Conservation (phyloP, 1,140 invertebrate genomes). For the Pseudomyrmex gracilis region DNA sequence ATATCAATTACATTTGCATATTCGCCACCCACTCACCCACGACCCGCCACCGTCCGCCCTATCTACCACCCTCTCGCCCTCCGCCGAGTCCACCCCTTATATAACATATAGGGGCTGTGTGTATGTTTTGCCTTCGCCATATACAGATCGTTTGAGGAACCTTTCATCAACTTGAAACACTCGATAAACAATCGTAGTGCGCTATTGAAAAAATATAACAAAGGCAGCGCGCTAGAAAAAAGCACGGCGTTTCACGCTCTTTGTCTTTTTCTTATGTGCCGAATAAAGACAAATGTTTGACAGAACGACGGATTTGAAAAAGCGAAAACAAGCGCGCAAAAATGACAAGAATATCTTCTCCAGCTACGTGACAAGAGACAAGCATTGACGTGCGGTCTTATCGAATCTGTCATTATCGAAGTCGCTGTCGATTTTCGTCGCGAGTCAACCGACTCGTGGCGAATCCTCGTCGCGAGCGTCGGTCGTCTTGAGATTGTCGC, state of each 20-base stretch:
- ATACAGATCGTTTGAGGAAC: conserved; percentile 36
- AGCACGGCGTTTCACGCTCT: background rate
- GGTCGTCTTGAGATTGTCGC: conserved; percentile 1
- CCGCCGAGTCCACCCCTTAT: conserved; percentile 51
- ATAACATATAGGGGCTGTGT: conserved; percentile 54
- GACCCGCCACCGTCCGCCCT: conserved; percentile 71
- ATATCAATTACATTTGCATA: conserved; percentile 86
- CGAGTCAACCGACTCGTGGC: conserved; percentile 15
- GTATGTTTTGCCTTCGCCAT: conserved; percentile 47
- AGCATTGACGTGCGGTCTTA: conserved; percentile 20
- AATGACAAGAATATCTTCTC: conserved; percentile 1
- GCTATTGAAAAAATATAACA: background rate
- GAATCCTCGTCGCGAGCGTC: background rate
- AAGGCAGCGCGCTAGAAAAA: background rate
- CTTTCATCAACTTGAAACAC: conserved; percentile 18
- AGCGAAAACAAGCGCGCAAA: conserved; percentile 65
- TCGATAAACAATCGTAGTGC: conserved; percentile 39
- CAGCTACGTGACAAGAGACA: background rate
- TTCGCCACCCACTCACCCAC: conserved; percentile 81
- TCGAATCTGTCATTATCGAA: conserved; percentile 25
- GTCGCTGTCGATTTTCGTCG: conserved; percentile 24
- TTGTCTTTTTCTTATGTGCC: background rate
- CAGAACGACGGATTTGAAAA: conserved; percentile 53
- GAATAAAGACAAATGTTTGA: conserved; percentile 41
- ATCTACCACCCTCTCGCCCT: conserved; percentile 40